These are phyloP conservation scores for Cyphomyrus plagiostoma DNA, from an alignment of 2,113 vertebrate genomes.

Conservation along the genomic window DNA sequence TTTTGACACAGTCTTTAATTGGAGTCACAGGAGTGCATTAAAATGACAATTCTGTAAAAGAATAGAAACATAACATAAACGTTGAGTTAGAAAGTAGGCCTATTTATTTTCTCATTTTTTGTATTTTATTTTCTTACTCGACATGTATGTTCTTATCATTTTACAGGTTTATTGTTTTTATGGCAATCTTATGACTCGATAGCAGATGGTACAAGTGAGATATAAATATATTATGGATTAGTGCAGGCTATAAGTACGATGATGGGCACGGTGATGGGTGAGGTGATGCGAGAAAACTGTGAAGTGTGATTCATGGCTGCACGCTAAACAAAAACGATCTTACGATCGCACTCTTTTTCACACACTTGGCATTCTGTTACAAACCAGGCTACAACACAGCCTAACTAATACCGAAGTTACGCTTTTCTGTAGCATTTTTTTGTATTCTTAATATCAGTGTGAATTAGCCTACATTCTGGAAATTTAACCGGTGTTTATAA, in stretches of 20 bases:
- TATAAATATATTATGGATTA: neutral
- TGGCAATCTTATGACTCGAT: neutral
- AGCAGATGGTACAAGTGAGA: neutral
- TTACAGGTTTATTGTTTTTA: too few relatives aligned
- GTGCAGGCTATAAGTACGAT: too few relatives aligned
- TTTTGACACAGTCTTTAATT: neutral
- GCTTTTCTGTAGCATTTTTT: neutral
- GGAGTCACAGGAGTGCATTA: neutral
- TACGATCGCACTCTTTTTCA: neutral
- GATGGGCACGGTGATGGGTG: neutral
- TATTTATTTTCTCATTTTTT: neutral
- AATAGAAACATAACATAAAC: neutral
- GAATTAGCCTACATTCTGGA: neutral
- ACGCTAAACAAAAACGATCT: neutral
- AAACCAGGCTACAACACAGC: neutral
- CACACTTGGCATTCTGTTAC: neutral
- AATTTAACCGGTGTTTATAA: neutral
- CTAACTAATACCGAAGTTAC: neutral
- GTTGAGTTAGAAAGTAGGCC: neutral
- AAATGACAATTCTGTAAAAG: neutral
- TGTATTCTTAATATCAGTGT: neutral
- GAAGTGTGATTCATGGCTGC: neutral
- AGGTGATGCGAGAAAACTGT: neutral
- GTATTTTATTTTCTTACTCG: neutral
- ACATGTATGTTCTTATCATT: neutral